Percentiles rank a stretch among this genome's conserved stretches.
phyloP scores from a whole-genome alignment of 1,140 invertebrate species.

The Drosophila elegans region DNA sequence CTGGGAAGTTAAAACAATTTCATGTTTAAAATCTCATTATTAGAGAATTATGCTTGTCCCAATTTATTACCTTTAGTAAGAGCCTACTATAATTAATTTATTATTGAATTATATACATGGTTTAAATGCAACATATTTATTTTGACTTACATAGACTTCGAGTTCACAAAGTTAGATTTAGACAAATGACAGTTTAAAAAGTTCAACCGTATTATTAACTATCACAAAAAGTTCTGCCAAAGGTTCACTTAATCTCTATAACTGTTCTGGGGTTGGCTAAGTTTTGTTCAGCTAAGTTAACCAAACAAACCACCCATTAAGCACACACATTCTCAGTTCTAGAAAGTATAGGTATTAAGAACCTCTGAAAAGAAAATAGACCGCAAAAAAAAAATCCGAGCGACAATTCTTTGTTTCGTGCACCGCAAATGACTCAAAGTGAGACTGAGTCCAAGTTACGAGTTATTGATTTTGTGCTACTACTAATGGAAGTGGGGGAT shows the following conservation, averaged over 20 bases:
- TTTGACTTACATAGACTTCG: no score
- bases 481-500: constrained; percentile 5
- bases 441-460: constrained; percentile 19
- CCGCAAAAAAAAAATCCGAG: constrained; percentile 16
- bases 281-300: constrained; percentile 20
- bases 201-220: no score
- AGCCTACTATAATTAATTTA: no score
- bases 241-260: background rate
- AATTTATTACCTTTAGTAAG: no score
- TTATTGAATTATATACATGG: no score
- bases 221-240: background rate
- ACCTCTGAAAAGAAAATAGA: constrained; percentile 1
- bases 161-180: no score
- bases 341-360: background rate
- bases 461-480: constrained; percentile 35
- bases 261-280: background rate
- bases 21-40: no score
- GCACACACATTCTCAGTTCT: background rate
- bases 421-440: constrained; percentile 13
- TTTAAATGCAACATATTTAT: no score
- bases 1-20: no score
- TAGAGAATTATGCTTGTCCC: no score
- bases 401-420: constrained; percentile 4
- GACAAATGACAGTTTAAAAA: background rate
- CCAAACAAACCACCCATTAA: constrained; percentile 15